Evolutionary conservation across 1,140 invertebrate species (phyloP), one percentile per base, ranked within the genome.

Genomic region (Trichonephila clavata): DNA sequence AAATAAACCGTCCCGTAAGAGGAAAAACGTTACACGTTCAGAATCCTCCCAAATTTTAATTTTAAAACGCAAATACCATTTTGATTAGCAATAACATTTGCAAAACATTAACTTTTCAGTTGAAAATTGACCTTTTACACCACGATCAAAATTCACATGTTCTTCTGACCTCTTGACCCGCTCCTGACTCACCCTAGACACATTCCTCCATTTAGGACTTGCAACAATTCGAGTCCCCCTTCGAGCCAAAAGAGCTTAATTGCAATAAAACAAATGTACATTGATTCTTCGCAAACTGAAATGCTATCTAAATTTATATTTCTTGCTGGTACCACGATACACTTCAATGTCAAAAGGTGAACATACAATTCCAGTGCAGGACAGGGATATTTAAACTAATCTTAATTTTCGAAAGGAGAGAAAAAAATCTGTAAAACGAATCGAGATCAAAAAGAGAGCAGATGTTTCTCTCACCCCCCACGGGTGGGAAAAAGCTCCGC

Each of bases 291-390:
- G 20, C 7, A 71, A 71, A 24, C 13, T 5, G 27, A 18, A 16
- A 71, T 24, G 0, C 8, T 24, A 24, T 14, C 68, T 32, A 71
- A 71, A 71, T 71, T 71, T 71, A 24, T 71, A 32, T 71, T 71
- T 71, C n/a, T 71, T 71, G 27, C 68, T 24, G n/a, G 24, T n/a
- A 4, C 27, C 68, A 71, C 68, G 24, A 71, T 71, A 71, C 68
- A 71, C 68, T 24, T 71, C 68, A 71, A 71, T 71, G 68, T 71
- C 68, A 71, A 71, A 71, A 71, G 68, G 68, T 71, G 68, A 71
- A 71, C 68, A 32, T 71, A 71, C 24, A 71, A 71, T 71, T 71
- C 68, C 68, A 71, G 13, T 71, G 68, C 68, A 71, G 68, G 68
- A 32, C 68, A 27, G 24, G 24, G 68, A 71, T 71, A 71, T 71